These are phyloP conservation scores for Protobothrops flavoviridis DNA, from an alignment of 2,113 vertebrate species.

Conservation along the genomic window DNA sequence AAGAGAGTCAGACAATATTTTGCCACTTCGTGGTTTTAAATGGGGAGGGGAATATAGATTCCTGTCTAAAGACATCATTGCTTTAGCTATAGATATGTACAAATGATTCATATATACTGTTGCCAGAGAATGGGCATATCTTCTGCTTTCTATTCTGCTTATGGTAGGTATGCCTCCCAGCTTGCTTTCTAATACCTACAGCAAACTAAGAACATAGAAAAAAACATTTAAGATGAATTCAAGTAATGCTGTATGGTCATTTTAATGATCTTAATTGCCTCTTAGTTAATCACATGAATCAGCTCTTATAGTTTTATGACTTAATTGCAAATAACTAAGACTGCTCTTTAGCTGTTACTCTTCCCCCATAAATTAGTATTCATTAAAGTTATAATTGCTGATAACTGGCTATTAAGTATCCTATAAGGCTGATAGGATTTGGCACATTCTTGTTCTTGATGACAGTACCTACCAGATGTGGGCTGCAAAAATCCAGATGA, in stretches of 20 bases:
- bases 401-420: background rate
- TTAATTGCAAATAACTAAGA: background rate
- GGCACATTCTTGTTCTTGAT: background rate
- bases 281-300: constrained; percentile 51
- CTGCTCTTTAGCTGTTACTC: background rate
- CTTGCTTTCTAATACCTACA: constrained; percentile 52
- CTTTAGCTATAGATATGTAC: constrained; percentile 23
- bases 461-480: background rate
- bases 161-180: constrained; percentile 49
- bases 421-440: background rate
- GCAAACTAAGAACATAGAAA: constrained; percentile 39
- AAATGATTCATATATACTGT: constrained; percentile 43
- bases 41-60: background rate
- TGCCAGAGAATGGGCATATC: constrained; percentile 49
- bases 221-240: constrained; percentile 53
- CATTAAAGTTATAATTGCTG: background rate
- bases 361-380: background rate
- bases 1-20: constrained; percentile 4
- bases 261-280: constrained; percentile 53
- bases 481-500: background rate
- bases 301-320: constrained; percentile 27
- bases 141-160: constrained; percentile 40
- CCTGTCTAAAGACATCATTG: constrained; percentile 49
- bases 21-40: background rate
- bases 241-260: constrained; percentile 8